Evolutionary conservation across 2,797 vertebrate species (phyloP).

Genomic region (Ptychobarbus kaznakovi): DNA sequence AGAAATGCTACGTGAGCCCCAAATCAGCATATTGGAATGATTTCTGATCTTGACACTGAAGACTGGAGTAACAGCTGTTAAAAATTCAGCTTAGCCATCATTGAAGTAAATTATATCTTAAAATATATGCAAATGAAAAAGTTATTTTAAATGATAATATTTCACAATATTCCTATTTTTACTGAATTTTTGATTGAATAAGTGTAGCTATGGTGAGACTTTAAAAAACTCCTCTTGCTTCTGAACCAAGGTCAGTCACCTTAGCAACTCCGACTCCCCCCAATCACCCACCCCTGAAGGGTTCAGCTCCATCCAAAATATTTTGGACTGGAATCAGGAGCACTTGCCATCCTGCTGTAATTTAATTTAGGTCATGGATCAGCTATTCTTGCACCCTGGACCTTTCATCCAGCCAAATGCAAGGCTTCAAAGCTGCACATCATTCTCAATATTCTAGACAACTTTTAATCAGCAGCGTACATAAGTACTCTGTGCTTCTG

Average conservation of each 20-base stretch:
- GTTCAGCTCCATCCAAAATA: constrained; percentile 24
- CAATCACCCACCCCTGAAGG: constrained; percentile 5
- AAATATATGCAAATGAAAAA: background rate
- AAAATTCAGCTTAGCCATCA: background rate
- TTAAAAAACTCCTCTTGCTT: background rate
- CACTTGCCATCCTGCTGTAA: constrained; percentile 51
- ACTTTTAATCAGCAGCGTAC: constrained; percentile 31
- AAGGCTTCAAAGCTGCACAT: constrained; percentile 30
- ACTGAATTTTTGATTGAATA: background rate
- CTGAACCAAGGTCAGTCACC: constrained; percentile 19
- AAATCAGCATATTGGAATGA: too few relatives aligned
- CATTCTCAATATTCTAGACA: constrained; percentile 30
- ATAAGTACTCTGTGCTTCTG: constrained; percentile 1
- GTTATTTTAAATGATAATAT: background rate
- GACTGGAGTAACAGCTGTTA: background rate
- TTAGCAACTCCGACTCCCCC: background rate
- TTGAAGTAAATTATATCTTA: background rate
- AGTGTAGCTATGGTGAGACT: background rate
- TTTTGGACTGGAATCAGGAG: constrained; percentile 48
- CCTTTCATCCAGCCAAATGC: constrained; percentile 15
- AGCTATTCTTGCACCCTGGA: constrained; percentile 17
- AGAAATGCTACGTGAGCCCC: background rate
- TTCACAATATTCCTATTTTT: background rate
- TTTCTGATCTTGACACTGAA: background rate
- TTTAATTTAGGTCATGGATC: constrained; percentile 49